Evolutionary conservation across 2,888 invertebrate species (phyloP).

Genomic region (Polydesmus complanatus): DNA sequence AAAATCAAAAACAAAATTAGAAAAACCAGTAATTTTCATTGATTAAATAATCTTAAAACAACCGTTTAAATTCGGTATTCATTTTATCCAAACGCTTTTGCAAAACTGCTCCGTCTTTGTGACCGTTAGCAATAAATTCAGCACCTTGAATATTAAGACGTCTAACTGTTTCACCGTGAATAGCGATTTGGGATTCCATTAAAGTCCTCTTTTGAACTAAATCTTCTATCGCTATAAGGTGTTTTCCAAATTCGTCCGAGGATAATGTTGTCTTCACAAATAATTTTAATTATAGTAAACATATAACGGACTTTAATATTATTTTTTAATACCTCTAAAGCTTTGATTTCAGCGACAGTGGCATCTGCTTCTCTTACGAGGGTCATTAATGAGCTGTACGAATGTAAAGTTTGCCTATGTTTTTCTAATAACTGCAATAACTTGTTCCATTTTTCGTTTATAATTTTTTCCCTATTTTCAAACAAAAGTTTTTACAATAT

Average conservation of each 20-base stretch:
- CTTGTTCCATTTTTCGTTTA: slow-evolving; percentile 73
- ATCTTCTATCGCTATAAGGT: slow-evolving; percentile 87
- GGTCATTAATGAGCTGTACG: slow-evolving; percentile 72
- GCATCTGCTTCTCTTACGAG: slow-evolving; percentile 84
- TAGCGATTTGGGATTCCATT: slow-evolving; percentile 78
- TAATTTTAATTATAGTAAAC: not conserved
- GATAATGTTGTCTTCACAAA: slow-evolving; percentile 46
- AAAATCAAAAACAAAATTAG: not conserved
- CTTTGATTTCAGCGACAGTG: slow-evolving; percentile 63
- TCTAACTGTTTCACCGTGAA: slow-evolving; percentile 70
- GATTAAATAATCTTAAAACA: no score
- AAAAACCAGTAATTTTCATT: not conserved
- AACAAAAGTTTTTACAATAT: not conserved
- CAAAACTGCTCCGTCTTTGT: slow-evolving; percentile 45
- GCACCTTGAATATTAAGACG: slow-evolving; percentile 48
- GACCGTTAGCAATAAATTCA: slow-evolving; percentile 42
- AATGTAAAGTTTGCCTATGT: slow-evolving; percentile 58
- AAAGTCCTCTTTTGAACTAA: slow-evolving; percentile 84
- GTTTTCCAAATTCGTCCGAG: slow-evolving; percentile 81
- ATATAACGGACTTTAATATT: not conserved
- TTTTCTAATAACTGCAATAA: slow-evolving; percentile 70
- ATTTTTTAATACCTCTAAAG: slow-evolving; percentile 52
- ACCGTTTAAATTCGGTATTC: slow-evolving; percentile 50
- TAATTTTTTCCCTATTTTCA: slow-evolving; percentile 49
- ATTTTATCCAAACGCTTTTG: slow-evolving; percentile 59